phyloP scores from a whole-genome alignment of 1,140 invertebrate species.

The Venustaconcha ellipsiformis region DNA sequence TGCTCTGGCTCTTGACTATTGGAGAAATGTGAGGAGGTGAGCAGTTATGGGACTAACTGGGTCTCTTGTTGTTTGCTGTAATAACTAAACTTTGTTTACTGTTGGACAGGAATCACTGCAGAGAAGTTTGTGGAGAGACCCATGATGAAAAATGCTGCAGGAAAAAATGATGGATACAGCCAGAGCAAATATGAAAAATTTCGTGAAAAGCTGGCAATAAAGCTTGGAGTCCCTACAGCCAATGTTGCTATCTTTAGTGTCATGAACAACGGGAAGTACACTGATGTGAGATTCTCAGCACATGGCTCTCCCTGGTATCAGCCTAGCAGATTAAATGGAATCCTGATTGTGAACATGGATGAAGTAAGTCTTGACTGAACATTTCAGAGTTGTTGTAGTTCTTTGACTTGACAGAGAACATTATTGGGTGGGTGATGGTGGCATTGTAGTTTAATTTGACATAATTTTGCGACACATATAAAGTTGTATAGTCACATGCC shows the following conservation, averaged over 20 bases:
- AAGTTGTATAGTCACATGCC: too few species aligned
- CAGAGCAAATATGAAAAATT: slow-evolving; percentile 37
- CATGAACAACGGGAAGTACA: slow-evolving; percentile 44
- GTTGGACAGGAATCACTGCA: slow-evolving; percentile 84
- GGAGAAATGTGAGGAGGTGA: too few species aligned
- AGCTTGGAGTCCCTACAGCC: slow-evolving; percentile 82
- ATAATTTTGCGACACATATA: too few species aligned
- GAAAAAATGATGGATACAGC: neutral
- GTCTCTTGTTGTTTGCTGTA: neutral
- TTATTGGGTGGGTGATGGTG: too few species aligned
- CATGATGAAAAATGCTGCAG: neutral
- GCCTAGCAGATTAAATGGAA: slow-evolving; percentile 91
- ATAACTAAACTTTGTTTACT: neutral
- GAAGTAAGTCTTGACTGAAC: slow-evolving; percentile 72
- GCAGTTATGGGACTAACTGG: too few species aligned
- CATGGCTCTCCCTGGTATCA: slow-evolving; percentile 97
- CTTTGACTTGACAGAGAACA: too few species aligned
- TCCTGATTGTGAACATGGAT: slow-evolving; percentile 92
- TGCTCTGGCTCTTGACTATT: too few species aligned
- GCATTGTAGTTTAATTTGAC: too few species aligned
- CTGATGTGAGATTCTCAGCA: slow-evolving; percentile 91
- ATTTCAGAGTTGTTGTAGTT: too few species aligned
- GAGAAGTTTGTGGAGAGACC: slow-evolving; percentile 86
- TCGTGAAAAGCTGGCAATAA: slow-evolving; percentile 73
- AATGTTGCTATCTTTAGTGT: slow-evolving; percentile 98